phyloP scores from a whole-genome alignment of 2,888 invertebrate species.

The Seira ritae region DNA sequence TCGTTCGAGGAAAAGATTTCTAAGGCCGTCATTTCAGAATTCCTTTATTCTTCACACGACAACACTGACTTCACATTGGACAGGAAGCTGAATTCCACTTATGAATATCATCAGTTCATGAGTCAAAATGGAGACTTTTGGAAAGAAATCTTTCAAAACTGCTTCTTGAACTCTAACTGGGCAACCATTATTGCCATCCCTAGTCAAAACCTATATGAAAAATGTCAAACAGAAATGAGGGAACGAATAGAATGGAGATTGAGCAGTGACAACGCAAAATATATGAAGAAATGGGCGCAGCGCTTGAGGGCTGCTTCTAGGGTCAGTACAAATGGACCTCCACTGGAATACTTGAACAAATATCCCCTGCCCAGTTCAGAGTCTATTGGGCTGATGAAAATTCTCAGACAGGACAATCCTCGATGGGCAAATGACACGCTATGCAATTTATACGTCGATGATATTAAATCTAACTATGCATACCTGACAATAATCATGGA shows the following conservation, averaged over 20 bases:
- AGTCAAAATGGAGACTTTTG: slow-evolving; percentile 52
- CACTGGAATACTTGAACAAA: slow-evolving; percentile 21
- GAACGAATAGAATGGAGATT: slow-evolving; percentile 41
- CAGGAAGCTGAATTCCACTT: slow-evolving; percentile 51
- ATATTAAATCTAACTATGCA: slow-evolving; percentile 54
- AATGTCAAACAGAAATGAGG: slow-evolving; percentile 21
- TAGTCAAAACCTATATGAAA: slow-evolving; percentile 37
- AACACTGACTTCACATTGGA: slow-evolving; percentile 51
- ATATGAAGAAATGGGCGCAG: slow-evolving; percentile 44
- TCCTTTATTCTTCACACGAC: slow-evolving; percentile 48
- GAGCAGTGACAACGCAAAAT: slow-evolving; percentile 34
- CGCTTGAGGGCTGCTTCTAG: slow-evolving; percentile 41
- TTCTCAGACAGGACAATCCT: slow-evolving; percentile 52
- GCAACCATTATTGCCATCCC: slow-evolving; percentile 44
- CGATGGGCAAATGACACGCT: slow-evolving; percentile 50
- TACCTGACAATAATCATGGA: slow-evolving; percentile 61
- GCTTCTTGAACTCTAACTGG: slow-evolving; percentile 52
- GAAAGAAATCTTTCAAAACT: slow-evolving; percentile 41
- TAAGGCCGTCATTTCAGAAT: slow-evolving; percentile 49
- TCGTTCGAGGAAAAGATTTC: slow-evolving; percentile 49
- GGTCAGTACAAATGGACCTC: slow-evolving; percentile 21
- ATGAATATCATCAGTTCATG: slow-evolving; percentile 58
- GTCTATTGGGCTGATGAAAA: slow-evolving; percentile 38
- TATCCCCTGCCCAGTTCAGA: slow-evolving; percentile 18
- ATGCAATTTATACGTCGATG: slow-evolving; percentile 65